Evolutionary conservation across 2,797 vertebrate genomes (phyloP), one percentile per base, ranked within the genome.

Genomic region (Myoxocephalus aenaeus): DNA sequence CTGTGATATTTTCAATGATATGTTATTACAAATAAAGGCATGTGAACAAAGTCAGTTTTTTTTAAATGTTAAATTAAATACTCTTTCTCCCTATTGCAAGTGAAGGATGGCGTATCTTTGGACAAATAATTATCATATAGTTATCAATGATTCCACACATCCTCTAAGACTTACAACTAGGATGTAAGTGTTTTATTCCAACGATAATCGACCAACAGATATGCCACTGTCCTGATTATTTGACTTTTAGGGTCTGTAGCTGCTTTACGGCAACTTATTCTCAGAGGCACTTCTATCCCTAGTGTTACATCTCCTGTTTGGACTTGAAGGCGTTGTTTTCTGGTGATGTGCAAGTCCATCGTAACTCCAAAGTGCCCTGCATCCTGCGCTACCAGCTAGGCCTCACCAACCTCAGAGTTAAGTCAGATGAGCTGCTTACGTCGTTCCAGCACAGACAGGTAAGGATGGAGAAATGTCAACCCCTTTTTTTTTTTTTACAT

Each of bases 261-360:
- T 40, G 40, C 38, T 40, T 40, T 40, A 12, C 38, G 38, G 3
- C 38, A 72, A 90, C 89, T 83, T 3, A 48, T 9, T 56, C 65
- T 40, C 82, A 85, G 46, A 57, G 0, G 0, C n/a, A 1, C 18
- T 8, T 9, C 34, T 25, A 40, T 42, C 89, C 80, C 0, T 17
- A 42, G 59, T 86, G 68, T 40, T 7, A 59, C 3, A 46, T 90
- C 38, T 93, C 92, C 0, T 87, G 91, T 77, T 89, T 95, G 62
- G 92, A 94, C 67, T 87, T 96, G 3, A 93, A 92, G 61, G 93
- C 92, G 58, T 95, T 92, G 77, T 95, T 96, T 84, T 40, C 38
- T 40, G 38, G 11, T 40, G 38, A 40, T 4, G 38, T 40, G 11
- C 11, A 40, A 40, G 38, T 40, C 38, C 38, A 40, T 40, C 85